Conservation (phyloP, 2,113 vertebrate genomes). For the Meleagris gallopavo region DNA sequence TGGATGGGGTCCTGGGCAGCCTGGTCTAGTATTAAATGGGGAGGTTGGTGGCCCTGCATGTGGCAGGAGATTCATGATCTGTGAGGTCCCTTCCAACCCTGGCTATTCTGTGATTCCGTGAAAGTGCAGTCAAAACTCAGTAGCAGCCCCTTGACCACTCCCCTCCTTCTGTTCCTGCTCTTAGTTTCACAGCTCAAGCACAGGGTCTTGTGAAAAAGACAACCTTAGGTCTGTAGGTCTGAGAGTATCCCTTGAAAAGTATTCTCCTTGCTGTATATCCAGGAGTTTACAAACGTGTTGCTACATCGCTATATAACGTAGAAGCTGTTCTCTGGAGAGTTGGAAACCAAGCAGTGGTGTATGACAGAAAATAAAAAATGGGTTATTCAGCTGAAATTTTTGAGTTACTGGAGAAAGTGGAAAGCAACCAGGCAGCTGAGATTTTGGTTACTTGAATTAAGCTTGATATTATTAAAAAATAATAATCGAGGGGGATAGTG, state of each 20-base stretch:
- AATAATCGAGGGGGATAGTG: fast-evolving
- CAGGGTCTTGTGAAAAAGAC: not conserved
- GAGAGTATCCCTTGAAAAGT: not conserved
- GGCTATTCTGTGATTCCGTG: too few species aligned
- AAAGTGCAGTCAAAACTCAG: not conserved
- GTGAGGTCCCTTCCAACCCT: too few species aligned
- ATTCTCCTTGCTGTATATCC: not conserved
- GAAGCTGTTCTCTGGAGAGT: not conserved
- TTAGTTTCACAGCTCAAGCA: not conserved
- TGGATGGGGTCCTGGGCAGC: too few species aligned
- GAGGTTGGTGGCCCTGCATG: too few species aligned
- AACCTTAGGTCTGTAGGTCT: not conserved
- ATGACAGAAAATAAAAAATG: not conserved
- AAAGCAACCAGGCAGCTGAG: not conserved
- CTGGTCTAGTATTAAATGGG: too few species aligned
- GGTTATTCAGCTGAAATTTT: not conserved
- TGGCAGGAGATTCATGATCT: too few species aligned
- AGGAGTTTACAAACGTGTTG: not conserved
- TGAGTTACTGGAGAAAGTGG: not conserved
- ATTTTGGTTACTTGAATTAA: not conserved
- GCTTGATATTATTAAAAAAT: not conserved
- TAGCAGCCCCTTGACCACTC: not conserved
- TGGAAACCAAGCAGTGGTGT: not conserved
- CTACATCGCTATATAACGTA: not conserved
- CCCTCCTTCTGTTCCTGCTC: not conserved